Conservation (phyloP, 2,797 vertebrate genomes). For the Acanthurus lineatus region DNA sequence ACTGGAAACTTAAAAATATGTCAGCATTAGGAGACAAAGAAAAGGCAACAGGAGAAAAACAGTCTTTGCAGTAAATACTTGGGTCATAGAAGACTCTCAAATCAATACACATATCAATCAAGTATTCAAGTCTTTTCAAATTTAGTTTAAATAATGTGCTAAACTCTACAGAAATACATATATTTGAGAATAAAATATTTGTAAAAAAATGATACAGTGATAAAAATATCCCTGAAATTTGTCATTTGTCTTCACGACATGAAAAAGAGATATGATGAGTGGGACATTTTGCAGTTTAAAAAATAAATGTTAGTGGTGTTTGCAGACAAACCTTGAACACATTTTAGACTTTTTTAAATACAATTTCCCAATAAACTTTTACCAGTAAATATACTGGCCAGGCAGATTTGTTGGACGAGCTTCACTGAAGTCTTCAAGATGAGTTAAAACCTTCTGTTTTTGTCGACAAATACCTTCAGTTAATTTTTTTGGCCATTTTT, state of each 20-base stretch:
- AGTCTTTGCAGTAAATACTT: not conserved
- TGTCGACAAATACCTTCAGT: not conserved
- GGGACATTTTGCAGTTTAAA: no score
- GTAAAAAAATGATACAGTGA: not conserved
- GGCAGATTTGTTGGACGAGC: no score
- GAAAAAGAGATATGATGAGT: no score
- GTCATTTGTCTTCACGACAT: no score
- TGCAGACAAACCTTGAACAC: no score
- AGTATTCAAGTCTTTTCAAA: not conserved
- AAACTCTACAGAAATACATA: not conserved
- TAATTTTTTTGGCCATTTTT: no score
- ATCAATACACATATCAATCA: not conserved
- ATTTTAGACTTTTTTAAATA: not conserved
- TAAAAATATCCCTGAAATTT: no score
- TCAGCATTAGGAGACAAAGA: not conserved
- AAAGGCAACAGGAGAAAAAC: rapidly evolving
- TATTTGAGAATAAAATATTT: not conserved
- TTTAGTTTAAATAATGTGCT: no score
- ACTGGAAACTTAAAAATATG: not conserved
- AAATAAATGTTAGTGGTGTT: no score
- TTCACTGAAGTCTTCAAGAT: no score
- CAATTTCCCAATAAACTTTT: no score
- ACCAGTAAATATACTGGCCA: not conserved
- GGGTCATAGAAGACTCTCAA: not conserved
- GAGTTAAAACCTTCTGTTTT: not conserved